These are phyloP conservation scores for Drosophila austrosaltans DNA, from an alignment of 2,888 invertebrate species.

Conservation along the genomic window DNA sequence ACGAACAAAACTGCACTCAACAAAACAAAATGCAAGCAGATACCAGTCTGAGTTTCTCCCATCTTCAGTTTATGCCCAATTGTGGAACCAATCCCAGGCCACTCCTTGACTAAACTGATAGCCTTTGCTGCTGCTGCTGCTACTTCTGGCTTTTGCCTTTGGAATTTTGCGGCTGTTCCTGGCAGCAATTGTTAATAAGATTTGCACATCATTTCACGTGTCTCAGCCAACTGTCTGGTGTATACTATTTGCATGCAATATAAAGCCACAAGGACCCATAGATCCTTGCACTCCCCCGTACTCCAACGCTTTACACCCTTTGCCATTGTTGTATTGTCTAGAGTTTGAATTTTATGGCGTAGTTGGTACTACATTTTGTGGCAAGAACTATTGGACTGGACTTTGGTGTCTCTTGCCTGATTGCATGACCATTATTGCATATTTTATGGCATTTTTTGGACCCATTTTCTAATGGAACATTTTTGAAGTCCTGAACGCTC, in stretches of 20 bases:
- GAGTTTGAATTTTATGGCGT: constrained; percentile 58
- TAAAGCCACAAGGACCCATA: constrained; percentile 62
- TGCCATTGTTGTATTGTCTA: constrained; percentile 63
- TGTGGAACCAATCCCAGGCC: constrained; percentile 24
- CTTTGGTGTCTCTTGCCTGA: constrained; percentile 27
- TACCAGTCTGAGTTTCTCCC: not conserved
- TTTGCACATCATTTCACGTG: constrained; percentile 78
- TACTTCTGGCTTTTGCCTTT: constrained; percentile 22
- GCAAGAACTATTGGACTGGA: constrained; percentile 29
- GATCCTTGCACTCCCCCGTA: constrained; percentile 19
- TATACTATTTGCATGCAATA: constrained; percentile 70
- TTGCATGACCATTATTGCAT: constrained; percentile 56
- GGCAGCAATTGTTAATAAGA: constrained; percentile 78
- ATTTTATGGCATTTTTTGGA: constrained; percentile 55
- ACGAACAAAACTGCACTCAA: constrained; percentile 39
- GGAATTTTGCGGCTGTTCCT: constrained; percentile 48
- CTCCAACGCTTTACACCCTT: constrained; percentile 11
- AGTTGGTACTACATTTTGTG: constrained; percentile 52
- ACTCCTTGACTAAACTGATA: constrained; percentile 22
- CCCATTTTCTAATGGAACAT: constrained; percentile 53
- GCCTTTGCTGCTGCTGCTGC: constrained; percentile 19
- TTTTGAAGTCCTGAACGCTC: constrained; percentile 27
- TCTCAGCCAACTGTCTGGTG: constrained; percentile 64
- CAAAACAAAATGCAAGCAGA: constrained; percentile 13
- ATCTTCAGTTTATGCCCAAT: not conserved